These are phyloP conservation scores for Porphyrio hochstetteri DNA, from an alignment of 2,113 vertebrate species.

Conservation along the genomic window DNA sequence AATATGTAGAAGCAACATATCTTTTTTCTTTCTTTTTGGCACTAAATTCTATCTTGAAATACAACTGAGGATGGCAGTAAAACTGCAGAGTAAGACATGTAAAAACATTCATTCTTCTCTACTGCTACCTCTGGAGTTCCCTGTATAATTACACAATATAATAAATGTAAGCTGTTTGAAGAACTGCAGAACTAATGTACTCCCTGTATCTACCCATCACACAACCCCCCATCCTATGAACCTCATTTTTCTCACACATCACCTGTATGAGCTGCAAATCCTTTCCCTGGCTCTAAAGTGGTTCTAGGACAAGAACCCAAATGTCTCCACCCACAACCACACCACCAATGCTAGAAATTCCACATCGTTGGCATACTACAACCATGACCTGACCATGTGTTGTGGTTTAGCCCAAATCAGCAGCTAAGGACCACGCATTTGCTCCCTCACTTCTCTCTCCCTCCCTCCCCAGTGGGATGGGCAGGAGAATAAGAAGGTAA, in stretches of 20 bases:
- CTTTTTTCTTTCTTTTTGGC: background rate
- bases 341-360: background rate
- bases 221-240: background rate
- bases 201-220: background rate
- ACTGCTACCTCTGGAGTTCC: background rate
- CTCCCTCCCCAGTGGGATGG: too few species aligned
- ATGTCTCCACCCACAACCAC: background rate
- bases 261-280: background rate
- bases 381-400: too few species aligned
- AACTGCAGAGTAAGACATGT: background rate
- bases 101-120: background rate
- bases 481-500: too few species aligned
- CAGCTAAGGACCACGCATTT: too few species aligned
- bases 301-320: background rate
- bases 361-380: fast-evolving
- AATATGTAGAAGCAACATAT: background rate
- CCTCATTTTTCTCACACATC: background rate
- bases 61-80: background rate
- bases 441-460: too few species aligned
- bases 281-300: background rate
- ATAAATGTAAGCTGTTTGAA: background rate
- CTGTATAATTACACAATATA: background rate
- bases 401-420: too few species aligned
- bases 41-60: background rate
- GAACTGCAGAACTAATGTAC: background rate